Conservation (phyloP, 2,888 invertebrate species). For the Drosophila neonasuta region DNA sequence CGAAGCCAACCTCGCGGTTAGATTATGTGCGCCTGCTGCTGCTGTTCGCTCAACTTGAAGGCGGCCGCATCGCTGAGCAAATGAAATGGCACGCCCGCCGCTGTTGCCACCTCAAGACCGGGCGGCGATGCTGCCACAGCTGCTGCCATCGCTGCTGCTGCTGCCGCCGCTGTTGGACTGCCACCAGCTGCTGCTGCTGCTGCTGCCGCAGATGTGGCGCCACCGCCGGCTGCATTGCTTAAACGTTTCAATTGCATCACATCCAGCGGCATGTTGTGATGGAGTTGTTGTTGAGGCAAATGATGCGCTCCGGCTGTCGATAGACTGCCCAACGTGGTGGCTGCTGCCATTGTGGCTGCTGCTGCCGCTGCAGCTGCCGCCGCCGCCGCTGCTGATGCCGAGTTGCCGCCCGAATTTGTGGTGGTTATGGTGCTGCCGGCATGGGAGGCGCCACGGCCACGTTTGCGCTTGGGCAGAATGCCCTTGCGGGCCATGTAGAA, state of each 20-base stretch:
- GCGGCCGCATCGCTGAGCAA: constrained; percentile 71
- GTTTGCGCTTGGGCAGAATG: constrained; percentile 89
- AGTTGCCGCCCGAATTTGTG: constrained; percentile 28
- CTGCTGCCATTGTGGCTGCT: constrained; percentile 56
- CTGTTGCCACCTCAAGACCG: constrained; percentile 56
- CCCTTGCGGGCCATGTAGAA: constrained; percentile 95
- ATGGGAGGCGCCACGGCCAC: constrained; percentile 86
- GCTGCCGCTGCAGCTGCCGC: constrained; percentile 32
- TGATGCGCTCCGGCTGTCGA: constrained; percentile 52
- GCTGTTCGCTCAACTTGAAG: constrained; percentile 67
- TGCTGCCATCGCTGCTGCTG: constrained; percentile 13
- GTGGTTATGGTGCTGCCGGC: constrained; percentile 65
- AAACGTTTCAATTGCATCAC: constrained; percentile 48
- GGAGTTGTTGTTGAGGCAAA: constrained; percentile 31
- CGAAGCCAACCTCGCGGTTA: constrained; percentile 49
- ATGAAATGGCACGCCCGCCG: constrained; percentile 65
- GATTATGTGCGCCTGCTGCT: constrained; percentile 70
- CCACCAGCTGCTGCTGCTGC: constrained; percentile 11
- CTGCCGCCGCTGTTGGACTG: constrained; percentile 2
- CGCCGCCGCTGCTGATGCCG: constrained; percentile 23
- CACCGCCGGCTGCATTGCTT: constrained; percentile 19
- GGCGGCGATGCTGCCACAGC: constrained; percentile 22
- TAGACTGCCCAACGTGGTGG: constrained; percentile 49
- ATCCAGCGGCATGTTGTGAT: constrained; percentile 34
- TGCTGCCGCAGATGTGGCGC: background rate